A percentile compares a stretch with the other conserved stretches of the same genome.
Evolutionary conservation across 1,140 invertebrate species (phyloP).

Genomic region (Mactra quadrangularis): DNA sequence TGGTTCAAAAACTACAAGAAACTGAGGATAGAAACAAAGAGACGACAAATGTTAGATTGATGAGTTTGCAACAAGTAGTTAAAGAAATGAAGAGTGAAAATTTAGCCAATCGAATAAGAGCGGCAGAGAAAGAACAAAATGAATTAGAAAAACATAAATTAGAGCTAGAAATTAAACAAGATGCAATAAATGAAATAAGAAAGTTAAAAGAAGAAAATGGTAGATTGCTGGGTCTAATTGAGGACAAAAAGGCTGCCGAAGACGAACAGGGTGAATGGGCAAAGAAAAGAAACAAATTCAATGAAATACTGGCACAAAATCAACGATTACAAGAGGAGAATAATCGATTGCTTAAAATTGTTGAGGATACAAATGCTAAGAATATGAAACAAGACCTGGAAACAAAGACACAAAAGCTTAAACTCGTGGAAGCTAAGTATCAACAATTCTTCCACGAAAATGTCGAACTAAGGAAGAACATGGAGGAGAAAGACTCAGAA

Average conservation of each 20-base stretch:
- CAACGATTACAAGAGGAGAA: conserved; percentile 48
- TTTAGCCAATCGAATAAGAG: conserved; percentile 44
- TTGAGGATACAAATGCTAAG: conserved; percentile 19
- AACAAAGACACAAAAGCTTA: conserved; percentile 48
- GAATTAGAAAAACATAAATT: conserved; percentile 57
- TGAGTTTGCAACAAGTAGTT: conserved; percentile 55
- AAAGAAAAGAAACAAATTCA: conserved; percentile 55
- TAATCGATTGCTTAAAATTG: conserved; percentile 24
- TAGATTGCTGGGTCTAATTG: conserved; percentile 30
- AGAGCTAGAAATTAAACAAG: conserved; percentile 59
- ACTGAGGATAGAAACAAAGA: conserved; percentile 53
- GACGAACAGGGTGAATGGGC: conserved; percentile 60
- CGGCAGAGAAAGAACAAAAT: conserved; percentile 55
- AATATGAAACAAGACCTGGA: conserved; percentile 47
- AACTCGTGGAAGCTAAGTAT: conserved; percentile 52
- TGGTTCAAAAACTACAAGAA: conserved; percentile 47
- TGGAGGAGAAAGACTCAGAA: conserved; percentile 57
- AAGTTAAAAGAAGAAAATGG: conserved; percentile 55
- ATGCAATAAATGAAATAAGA: conserved; percentile 59
- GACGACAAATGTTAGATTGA: conserved; percentile 31
- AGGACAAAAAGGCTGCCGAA: conserved; percentile 57
- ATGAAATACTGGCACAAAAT: conserved; percentile 56
- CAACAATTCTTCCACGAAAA: conserved; percentile 44
- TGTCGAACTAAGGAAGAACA: conserved; percentile 40
- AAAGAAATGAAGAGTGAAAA: conserved; percentile 62